Evolutionary conservation across 2,797 vertebrate genomes (phyloP).

Genomic region (Lagorchestes hirsutus): DNA sequence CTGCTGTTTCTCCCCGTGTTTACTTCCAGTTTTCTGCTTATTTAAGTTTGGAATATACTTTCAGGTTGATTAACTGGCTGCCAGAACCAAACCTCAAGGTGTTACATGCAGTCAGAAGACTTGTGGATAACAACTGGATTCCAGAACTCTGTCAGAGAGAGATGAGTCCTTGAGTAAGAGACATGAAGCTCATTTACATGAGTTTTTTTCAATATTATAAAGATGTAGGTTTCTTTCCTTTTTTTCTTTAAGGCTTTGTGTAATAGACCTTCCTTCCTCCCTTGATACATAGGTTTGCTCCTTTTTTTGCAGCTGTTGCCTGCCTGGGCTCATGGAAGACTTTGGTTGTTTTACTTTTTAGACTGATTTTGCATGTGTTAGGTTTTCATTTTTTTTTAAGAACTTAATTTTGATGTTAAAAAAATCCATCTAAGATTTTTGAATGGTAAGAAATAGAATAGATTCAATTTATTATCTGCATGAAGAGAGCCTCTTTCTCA

Average conservation of each 20-base stretch:
- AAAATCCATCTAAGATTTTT: constrained; percentile 63
- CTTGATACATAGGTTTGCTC: constrained; percentile 63
- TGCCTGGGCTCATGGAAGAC: constrained; percentile 54
- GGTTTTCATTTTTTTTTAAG: constrained; percentile 44
- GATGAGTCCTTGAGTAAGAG: background rate
- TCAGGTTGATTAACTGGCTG: constrained; percentile 9
- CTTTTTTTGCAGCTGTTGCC: constrained; percentile 64
- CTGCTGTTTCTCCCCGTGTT: constrained; percentile 7
- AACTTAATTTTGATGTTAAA: constrained; percentile 57
- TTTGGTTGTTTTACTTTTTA: constrained; percentile 48
- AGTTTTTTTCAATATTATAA: constrained; percentile 55
- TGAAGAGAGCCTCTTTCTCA: constrained; percentile 56
- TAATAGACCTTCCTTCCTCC: constrained; percentile 62
- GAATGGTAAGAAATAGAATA: constrained; percentile 62
- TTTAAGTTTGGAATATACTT: background rate
- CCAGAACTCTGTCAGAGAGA: constrained; percentile 47
- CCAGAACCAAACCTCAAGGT: background rate
- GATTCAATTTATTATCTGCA: constrained; percentile 63
- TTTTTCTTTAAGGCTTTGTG: constrained; percentile 27
- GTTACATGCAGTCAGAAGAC: background rate
- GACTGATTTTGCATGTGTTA: background rate
- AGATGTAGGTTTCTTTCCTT: constrained; percentile 43
- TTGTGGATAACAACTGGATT: constrained; percentile 43
- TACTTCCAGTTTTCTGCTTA: constrained; percentile 30
- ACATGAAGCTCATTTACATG: background rate